Evolutionary conservation across 2,888 invertebrate genomes (phyloP).

Genomic region (Tromatobia lineatoria): DNA sequence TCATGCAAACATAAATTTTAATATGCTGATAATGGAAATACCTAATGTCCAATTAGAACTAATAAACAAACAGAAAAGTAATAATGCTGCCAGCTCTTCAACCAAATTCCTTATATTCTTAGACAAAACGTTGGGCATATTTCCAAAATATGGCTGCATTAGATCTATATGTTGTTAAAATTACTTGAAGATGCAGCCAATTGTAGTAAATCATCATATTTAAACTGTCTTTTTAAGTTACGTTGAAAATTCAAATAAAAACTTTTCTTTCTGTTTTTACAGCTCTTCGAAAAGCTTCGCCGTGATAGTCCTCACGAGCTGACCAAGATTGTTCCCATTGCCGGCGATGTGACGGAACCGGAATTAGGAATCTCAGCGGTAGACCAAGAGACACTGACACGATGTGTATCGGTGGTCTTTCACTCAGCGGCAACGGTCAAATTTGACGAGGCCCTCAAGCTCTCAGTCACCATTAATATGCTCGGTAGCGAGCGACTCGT

Average conservation of each 20-base stretch:
- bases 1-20: no score
- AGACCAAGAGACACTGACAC: conserved; percentile 86
- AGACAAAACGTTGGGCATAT: no score
- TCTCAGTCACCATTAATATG: conserved; percentile 92
- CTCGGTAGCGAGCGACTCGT: conserved; percentile 90
- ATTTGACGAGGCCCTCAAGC: conserved; percentile 92
- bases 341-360: conserved; percentile 88
- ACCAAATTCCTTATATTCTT: no score
- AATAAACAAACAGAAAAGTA: no score
- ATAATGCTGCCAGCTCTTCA: no score
- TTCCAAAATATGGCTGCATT: no score
- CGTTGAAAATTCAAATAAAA: neutral
- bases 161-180: no score
- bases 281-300: conserved; percentile 89
- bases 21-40: no score
- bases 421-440: conserved; percentile 94
- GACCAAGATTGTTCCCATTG: conserved; percentile 89
- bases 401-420: conserved; percentile 91
- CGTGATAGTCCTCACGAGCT: conserved; percentile 87
- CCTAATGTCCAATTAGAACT: no score
- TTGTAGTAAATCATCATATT: neutral
- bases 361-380: conserved; percentile 87
- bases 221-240: neutral
- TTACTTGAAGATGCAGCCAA: no score
- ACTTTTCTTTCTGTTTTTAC: conserved; percentile 54